These are phyloP conservation scores for Falcunculus frontatus DNA, from an alignment of 2,113 vertebrate species.

Conservation along the genomic window DNA sequence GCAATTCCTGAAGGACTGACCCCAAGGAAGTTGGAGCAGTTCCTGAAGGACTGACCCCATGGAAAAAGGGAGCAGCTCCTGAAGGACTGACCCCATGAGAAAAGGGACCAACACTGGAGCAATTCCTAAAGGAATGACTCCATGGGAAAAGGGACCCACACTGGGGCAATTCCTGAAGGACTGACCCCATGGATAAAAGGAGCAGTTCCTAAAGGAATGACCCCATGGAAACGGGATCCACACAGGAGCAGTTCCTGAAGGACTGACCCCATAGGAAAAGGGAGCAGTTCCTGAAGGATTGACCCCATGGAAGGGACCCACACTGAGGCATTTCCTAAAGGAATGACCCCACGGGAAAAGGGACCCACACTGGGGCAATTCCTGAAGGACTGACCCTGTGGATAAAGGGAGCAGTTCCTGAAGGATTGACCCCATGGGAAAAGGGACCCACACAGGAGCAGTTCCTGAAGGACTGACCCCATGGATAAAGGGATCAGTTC, in stretches of 20 bases:
- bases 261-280: too few species aligned
- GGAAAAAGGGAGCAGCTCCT: not conserved
- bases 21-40: too few species aligned
- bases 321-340: rapidly evolving
- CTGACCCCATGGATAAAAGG: not conserved
- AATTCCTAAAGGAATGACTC: not conserved
- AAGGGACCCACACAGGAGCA: too few species aligned
- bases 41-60: not conserved
- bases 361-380: too few species aligned
- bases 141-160: not conserved
- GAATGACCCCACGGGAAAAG: too few species aligned
- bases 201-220: not conserved
- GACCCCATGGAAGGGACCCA: too few species aligned
- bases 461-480: not conserved
- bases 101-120: not conserved
- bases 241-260: not conserved
- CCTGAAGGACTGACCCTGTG: not conserved
- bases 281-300: not conserved
- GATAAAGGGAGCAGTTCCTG: not conserved
- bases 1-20: not conserved
- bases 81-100: rapidly evolving
- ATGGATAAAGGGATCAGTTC: not conserved
- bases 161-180: not conserved
- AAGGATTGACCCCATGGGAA: not conserved
- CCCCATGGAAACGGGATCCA: not conserved